A percentile compares a stretch with the other conserved stretches of the same genome.
Conservation (phyloP, 2,888 invertebrate genomes). For the Phasia obesa region DNA sequence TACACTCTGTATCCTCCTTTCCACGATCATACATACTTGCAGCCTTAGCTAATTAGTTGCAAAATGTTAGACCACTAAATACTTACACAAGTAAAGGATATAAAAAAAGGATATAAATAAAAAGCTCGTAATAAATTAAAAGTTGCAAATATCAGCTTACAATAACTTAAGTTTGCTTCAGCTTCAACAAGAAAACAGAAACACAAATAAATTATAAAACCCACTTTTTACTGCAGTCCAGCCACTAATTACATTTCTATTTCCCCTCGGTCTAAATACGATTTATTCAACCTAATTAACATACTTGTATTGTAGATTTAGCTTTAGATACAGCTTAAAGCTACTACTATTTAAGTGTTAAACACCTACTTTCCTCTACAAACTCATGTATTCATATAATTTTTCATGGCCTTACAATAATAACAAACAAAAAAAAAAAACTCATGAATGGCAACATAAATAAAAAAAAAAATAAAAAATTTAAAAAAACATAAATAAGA, state of each 20-base stretch:
- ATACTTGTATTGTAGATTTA: slow-evolving; percentile 30
- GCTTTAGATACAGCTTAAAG: slow-evolving; percentile 42
- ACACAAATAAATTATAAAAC: slow-evolving; percentile 11
- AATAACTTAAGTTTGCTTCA: no score
- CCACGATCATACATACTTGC: no score
- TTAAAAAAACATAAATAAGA: slow-evolving; percentile 64
- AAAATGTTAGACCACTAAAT: no score
- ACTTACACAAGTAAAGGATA: no score
- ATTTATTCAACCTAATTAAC: slow-evolving; percentile 53
- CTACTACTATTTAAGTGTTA: slow-evolving; percentile 61
- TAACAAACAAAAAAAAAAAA: slow-evolving; percentile 20
- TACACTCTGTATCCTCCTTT: no score
- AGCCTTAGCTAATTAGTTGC: no score
- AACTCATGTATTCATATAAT: background rate
- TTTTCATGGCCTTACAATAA: background rate
- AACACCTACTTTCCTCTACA: slow-evolving; percentile 62
- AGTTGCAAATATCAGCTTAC: no score
- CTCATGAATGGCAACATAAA: slow-evolving; percentile 1
- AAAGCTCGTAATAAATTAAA: no score
- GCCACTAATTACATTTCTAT: slow-evolving; percentile 36
- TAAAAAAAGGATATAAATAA: no score
- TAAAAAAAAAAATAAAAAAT: background rate
- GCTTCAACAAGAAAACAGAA: no score
- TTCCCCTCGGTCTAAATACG: slow-evolving; percentile 6
- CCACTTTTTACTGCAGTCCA: slow-evolving; percentile 5